Conservation (phyloP, 2,113 vertebrate genomes). For the Clupea harengus region DNA sequence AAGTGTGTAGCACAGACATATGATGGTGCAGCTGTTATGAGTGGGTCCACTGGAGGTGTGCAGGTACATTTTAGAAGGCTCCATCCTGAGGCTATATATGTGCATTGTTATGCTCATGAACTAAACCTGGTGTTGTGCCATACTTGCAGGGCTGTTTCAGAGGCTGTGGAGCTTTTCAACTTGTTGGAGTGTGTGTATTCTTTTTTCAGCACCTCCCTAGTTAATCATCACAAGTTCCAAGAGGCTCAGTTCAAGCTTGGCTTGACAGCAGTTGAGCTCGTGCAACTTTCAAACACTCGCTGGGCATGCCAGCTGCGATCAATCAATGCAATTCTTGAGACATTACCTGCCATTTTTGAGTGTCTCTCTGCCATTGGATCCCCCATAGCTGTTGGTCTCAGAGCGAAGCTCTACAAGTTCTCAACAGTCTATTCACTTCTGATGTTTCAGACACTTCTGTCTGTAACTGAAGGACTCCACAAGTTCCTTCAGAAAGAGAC, state of each 20-base stretch:
- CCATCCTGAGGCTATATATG: too few species aligned
- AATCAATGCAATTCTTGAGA: conserved; percentile 24
- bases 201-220: conserved; percentile 27
- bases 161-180: conserved; percentile 25
- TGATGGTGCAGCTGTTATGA: conserved; percentile 34
- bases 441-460: conserved; percentile 45
- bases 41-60: conserved; percentile 27
- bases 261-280: conserved; percentile 29
- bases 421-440: conserved; percentile 38
- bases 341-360: conserved; percentile 28
- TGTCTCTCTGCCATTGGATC: conserved; percentile 30
- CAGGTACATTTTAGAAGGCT: conserved; percentile 28
- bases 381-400: conserved; percentile 35
- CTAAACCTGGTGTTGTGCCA: conserved; percentile 36
- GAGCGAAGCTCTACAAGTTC: conserved; percentile 29
- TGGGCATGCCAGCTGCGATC: too few species aligned
- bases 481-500: conserved; percentile 37
- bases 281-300: conserved; percentile 30
- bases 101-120: conserved; percentile 39
- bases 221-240: conserved; percentile 27
- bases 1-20: conserved; percentile 34
- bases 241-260: conserved; percentile 35
- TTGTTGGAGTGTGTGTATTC: conserved; percentile 19
- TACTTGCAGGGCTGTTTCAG: conserved; percentile 34
- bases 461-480: too few species aligned